Percentiles rank a stretch among this genome's conserved stretches.
Evolutionary conservation across 1,140 invertebrate species (phyloP).

Genomic region (Solen grandis): DNA sequence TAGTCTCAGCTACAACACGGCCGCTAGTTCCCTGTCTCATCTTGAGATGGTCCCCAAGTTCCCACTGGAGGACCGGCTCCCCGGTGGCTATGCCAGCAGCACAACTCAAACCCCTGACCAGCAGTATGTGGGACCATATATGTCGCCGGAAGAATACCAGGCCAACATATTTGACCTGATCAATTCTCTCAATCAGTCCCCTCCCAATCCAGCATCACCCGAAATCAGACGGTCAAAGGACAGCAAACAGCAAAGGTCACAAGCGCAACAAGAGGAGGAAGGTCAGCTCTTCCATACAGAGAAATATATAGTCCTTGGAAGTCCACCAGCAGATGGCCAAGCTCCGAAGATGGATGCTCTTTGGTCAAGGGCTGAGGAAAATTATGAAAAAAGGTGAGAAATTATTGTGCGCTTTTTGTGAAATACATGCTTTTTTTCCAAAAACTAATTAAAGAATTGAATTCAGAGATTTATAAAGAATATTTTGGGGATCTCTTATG

Average conservation of each 20-base stretch:
- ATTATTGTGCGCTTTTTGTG: too few species aligned
- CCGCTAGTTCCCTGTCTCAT: slow-evolving; percentile 31
- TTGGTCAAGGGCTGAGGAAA: background rate
- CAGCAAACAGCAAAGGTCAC: slow-evolving; percentile 21
- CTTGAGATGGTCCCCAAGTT: slow-evolving; percentile 38
- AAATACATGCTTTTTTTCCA: too few species aligned
- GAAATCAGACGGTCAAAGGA: slow-evolving; percentile 43
- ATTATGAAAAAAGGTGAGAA: background rate
- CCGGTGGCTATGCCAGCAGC: slow-evolving; percentile 20
- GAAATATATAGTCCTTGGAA: slow-evolving; percentile 51
- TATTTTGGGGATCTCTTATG: too few species aligned
- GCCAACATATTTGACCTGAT: slow-evolving; percentile 56
- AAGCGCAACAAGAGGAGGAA: background rate
- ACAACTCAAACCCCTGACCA: slow-evolving; percentile 39
- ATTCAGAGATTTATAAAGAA: too few species aligned
- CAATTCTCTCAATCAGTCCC: slow-evolving; percentile 48
- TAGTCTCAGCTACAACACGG: slow-evolving; percentile 37
- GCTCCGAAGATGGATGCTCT: background rate
- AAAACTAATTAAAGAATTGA: too few species aligned
- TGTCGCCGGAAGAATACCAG: slow-evolving; percentile 54
- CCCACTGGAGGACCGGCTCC: slow-evolving; percentile 39
- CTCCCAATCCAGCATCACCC: slow-evolving; percentile 45
- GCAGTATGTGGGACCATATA: slow-evolving; percentile 25
- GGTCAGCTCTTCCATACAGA: slow-evolving; percentile 41
- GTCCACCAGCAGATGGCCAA: background rate